A percentile compares a stretch with the other conserved stretches of the same genome.
phyloP scores from a whole-genome alignment of 1,140 invertebrate genomes.

The Pogonomyrmex barbatus region DNA sequence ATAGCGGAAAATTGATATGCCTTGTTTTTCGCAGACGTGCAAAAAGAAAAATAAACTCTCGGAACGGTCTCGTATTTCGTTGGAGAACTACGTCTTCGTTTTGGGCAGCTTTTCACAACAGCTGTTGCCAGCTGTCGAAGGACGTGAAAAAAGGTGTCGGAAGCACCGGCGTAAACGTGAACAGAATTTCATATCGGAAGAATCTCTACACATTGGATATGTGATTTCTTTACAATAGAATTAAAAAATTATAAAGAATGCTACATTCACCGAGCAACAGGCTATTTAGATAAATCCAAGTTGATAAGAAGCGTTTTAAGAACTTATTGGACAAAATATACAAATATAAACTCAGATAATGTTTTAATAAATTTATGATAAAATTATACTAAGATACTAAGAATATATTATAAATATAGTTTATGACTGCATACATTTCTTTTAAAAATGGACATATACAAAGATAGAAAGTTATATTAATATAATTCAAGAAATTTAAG shows the following conservation, averaged over 20 bases:
- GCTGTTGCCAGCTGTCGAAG: slow-evolving; percentile 76
- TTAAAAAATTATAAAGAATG: slow-evolving; percentile 67
- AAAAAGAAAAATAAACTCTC: slow-evolving; percentile 63
- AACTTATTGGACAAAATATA: neutral
- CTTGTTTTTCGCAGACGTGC: slow-evolving; percentile 32
- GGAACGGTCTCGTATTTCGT: slow-evolving; percentile 55
- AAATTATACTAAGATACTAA: neutral
- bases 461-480: neutral
- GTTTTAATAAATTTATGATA: neutral
- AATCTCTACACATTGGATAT: slow-evolving; percentile 59
- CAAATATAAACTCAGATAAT: no score
- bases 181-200: slow-evolving; percentile 72
- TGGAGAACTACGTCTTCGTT: slow-evolving; percentile 68
- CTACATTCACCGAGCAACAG: slow-evolving; percentile 56
- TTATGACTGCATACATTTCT: neutral
- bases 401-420: neutral
- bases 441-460: neutral
- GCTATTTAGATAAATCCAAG: slow-evolving; percentile 16
- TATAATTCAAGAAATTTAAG: neutral
- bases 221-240: slow-evolving; percentile 23
- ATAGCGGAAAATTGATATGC: slow-evolving; percentile 69
- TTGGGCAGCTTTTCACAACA: slow-evolving; percentile 70
- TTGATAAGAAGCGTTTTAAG: neutral
- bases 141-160: slow-evolving; percentile 63
- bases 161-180: slow-evolving; percentile 72